These are phyloP conservation scores for Cephalopterus ornatus DNA, from an alignment of 2,113 vertebrate genomes.

Conservation along the genomic window DNA sequence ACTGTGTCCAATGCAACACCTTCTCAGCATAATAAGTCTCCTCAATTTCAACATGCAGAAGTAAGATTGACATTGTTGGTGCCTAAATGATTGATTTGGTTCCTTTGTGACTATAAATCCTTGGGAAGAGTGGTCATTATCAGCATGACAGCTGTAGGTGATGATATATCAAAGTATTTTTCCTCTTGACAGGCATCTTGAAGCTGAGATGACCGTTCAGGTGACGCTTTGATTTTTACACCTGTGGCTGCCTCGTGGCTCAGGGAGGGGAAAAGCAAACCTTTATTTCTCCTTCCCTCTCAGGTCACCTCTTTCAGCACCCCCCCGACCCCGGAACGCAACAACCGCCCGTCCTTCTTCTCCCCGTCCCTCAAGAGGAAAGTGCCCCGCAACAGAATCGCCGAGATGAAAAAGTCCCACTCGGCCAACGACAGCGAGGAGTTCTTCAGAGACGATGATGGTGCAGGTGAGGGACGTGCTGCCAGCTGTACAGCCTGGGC, in stretches of 20 bases:
- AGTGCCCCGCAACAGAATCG: slow-evolving; percentile 84
- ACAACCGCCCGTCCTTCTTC: slow-evolving; percentile 92
- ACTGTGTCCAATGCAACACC: not conserved
- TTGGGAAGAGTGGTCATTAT: not conserved
- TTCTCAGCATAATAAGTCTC: not conserved
- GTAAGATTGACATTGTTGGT: not conserved
- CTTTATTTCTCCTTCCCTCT: not conserved
- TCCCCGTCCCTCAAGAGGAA: slow-evolving; percentile 94
- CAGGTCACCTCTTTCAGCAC: slow-evolving; percentile 99
- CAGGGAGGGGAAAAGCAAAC: not conserved
- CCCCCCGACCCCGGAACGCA: slow-evolving; percentile 91
- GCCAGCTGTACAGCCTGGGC: not conserved
- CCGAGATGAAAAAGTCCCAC: slow-evolving; percentile 98
- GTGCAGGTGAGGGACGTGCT: slow-evolving; percentile 71
- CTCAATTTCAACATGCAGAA: not conserved
- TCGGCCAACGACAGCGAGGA: slow-evolving; percentile 98
- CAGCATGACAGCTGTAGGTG: not conserved
- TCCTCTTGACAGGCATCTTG: not conserved
- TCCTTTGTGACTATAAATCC: not conserved
- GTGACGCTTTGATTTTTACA: not conserved
- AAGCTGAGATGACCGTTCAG: not conserved
- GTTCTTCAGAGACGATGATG: slow-evolving; percentile 90
- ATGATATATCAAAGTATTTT: not conserved
- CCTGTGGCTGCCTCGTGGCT: not conserved
- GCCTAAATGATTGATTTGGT: not conserved